Conservation (phyloP, 1,140 invertebrate species). For the Tigriopus japonicus region DNA sequence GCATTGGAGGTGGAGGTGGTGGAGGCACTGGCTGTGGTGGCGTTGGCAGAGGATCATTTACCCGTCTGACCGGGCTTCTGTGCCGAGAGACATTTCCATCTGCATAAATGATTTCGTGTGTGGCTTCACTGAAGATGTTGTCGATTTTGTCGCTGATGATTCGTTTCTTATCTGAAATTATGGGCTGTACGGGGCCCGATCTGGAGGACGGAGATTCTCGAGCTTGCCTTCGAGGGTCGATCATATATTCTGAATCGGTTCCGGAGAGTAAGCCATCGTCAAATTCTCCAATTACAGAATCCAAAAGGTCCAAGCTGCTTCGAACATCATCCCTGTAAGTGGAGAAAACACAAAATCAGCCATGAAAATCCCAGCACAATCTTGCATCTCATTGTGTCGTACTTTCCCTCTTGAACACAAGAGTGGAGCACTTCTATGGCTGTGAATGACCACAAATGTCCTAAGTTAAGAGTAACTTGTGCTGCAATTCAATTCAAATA, state of each 20-base stretch:
- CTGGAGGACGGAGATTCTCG: not conserved
- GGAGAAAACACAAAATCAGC: not conserved
- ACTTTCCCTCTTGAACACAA: too few species aligned
- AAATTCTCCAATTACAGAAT: conserved; percentile 10
- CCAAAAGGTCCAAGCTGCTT: conserved; percentile 4
- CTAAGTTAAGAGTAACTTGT: too few species aligned
- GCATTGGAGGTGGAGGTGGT: too few species aligned
- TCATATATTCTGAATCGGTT: not conserved
- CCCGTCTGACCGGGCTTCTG: not conserved
- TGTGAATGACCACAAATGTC: too few species aligned
- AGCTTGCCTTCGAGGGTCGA: not conserved
- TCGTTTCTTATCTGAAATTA: not conserved
- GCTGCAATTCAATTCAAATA: too few species aligned
- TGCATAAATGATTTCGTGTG: conserved; percentile 5
- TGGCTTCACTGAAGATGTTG: conserved; percentile 11
- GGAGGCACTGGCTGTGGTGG: not conserved
- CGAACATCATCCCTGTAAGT: conserved; percentile 9
- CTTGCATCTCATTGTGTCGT: too few species aligned
- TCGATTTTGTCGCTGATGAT: conserved; percentile 7
- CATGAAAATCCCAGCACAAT: too few species aligned
- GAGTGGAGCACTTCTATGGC: too few species aligned
- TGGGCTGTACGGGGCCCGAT: not conserved
- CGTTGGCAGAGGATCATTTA: not conserved
- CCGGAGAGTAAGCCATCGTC: conserved; percentile 4
- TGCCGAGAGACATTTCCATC: not conserved